Percentiles rank a stretch among this genome's conserved stretches.
phyloP scores from a whole-genome alignment of 2,113 vertebrate genomes.

The Platycercus adscitus region DNA sequence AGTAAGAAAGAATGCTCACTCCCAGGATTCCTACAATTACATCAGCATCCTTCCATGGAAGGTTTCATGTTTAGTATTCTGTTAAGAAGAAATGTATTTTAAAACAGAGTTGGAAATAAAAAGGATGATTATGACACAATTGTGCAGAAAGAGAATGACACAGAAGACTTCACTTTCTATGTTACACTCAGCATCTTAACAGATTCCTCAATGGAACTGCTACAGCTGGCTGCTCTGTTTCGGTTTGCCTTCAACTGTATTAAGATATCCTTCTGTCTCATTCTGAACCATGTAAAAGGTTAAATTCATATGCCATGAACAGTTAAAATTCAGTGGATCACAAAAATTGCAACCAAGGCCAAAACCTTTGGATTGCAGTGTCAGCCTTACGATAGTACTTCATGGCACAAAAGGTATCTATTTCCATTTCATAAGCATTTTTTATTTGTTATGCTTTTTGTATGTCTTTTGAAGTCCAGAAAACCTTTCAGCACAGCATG shows the following conservation, averaged over 20 bases:
- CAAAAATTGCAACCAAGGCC: neutral
- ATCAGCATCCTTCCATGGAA: neutral
- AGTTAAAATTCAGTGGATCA: neutral
- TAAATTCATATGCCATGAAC: neutral
- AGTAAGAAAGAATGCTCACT: neutral
- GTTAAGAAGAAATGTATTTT: neutral
- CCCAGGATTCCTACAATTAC: neutral
- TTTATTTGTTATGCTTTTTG: neutral
- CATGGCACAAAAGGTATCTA: neutral
- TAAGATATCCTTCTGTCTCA: neutral
- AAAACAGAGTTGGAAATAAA: neutral
- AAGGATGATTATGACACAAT: neutral
- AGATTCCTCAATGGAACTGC: neutral
- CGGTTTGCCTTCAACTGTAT: neutral
- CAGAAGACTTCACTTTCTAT: neutral
- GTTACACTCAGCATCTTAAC: neutral
- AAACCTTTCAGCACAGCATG: conserved; percentile 15
- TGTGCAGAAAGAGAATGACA: neutral
- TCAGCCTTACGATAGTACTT: neutral
- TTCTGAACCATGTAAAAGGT: neutral
- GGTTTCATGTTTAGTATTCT: neutral
- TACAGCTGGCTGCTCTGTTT: neutral
- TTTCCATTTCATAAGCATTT: conserved; percentile 37
- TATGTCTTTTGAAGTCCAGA: conserved; percentile 2
- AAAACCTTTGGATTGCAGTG: conserved; percentile 5